Evolutionary conservation across 2,888 invertebrate species (phyloP), one percentile per base, ranked within the genome.

Genomic region (Melinopterus prodromus): DNA sequence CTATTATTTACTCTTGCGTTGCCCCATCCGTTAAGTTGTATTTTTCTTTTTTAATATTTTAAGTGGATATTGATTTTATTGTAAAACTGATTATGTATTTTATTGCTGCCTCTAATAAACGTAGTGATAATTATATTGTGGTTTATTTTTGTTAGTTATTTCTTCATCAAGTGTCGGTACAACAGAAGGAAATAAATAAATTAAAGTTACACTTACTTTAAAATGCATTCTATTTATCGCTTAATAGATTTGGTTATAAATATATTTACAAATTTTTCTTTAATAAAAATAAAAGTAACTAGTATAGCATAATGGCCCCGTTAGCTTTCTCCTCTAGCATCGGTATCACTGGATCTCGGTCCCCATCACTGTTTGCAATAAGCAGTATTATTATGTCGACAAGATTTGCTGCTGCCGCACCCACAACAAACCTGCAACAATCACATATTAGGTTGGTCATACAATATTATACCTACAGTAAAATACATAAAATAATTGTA

Each of bases 271-370:
- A 37, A 71, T n/a, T 76, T 79, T 78, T 78, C 80, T 78, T 78
- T 15, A 78, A 75, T 70, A 76, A 71, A 80, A 38, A 74, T 80
- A 76, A 82, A 81, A 82, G 82, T 80, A 82, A 79, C 83, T 89
- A 96, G 87, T 96, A 96, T 83, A 96, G 90, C 95, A 96, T 95
- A 86, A 97, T 96, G 86, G 96, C 96, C 80, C 96, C 96, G 84
- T 95, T 95, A 81, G 94, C 92, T 88, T 95, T 95, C 88, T 95
- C 95, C 86, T 95, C 95, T 78, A 93, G 90, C 75, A 93, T 94
- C 36, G 94, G 95, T 82, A 92, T 92, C 53, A 92, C 91, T 71
- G 93, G 92, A 87, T 93, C 94, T 12, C 91, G 90, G 84, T 93
- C 93, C 26, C 93, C 90, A 91, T 95, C 94, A 71, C 93, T 92